Percentiles rank a stretch among this genome's conserved stretches.
Conservation (phyloP, 2,888 invertebrate genomes). For the Onchidella celtica region DNA sequence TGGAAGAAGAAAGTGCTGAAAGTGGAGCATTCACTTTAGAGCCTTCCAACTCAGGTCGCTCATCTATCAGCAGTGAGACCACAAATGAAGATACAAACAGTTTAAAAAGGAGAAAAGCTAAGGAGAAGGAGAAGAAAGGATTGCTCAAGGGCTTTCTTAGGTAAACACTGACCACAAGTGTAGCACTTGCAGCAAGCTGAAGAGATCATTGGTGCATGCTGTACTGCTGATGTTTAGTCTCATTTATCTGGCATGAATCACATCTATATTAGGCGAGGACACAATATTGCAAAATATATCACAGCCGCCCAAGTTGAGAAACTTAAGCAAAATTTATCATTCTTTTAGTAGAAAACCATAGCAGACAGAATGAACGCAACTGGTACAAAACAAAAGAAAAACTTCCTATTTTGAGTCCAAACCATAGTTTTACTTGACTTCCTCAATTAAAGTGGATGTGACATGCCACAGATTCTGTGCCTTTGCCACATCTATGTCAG, state of each 20-base stretch:
- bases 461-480: neutral
- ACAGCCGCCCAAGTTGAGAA: too few relatives aligned
- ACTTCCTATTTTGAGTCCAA: too few relatives aligned
- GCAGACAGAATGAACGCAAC: neutral
- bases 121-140: constrained; percentile 78
- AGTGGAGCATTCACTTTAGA: constrained; percentile 69
- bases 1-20: constrained; percentile 82
- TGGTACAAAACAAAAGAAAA: neutral
- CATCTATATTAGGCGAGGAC: too few relatives aligned
- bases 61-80: constrained; percentile 74
- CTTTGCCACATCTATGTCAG: too few relatives aligned
- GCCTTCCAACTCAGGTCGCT: constrained; percentile 66
- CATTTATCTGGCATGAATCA: too few relatives aligned
- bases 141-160: constrained; percentile 86
- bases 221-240: too few relatives aligned
- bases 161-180: constrained; percentile 53
- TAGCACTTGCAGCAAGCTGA: too few relatives aligned
- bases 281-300: too few relatives aligned
- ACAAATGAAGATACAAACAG: constrained; percentile 60
- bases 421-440: too few relatives aligned
- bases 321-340: too few relatives aligned
- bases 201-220: too few relatives aligned
- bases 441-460: neutral
- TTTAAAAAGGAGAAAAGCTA: constrained; percentile 65
- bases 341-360: too few relatives aligned